phyloP scores from a whole-genome alignment of 1,140 invertebrate species.

The Drosophila lacteicornis region DNA sequence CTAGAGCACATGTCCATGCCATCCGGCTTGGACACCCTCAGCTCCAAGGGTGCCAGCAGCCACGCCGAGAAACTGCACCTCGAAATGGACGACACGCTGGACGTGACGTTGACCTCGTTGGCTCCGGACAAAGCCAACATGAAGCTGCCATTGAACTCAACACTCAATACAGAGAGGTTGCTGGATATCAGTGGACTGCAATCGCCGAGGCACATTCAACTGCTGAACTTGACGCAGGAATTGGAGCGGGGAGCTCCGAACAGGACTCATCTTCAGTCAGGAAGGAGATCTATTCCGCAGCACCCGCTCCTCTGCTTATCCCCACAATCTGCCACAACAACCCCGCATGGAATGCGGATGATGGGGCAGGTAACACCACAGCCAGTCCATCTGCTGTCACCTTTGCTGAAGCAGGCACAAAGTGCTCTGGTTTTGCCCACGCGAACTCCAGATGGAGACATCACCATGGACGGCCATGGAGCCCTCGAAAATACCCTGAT shows the following conservation, averaged over 20 bases:
- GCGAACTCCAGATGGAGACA: conserved; percentile 65
- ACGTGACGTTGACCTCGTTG: conserved; percentile 69
- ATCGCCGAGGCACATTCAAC: conserved; percentile 66
- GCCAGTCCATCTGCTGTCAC: conserved; percentile 67
- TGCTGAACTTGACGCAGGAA: conserved; percentile 69
- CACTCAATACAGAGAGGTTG: conserved; percentile 72
- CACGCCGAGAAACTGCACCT: conserved; percentile 1
- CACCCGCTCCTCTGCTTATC: conserved; percentile 67
- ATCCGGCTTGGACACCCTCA: conserved; percentile 52
- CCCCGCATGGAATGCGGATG: conserved; percentile 44
- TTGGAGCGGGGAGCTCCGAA: conserved; percentile 46
- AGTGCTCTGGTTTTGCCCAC: conserved; percentile 79
- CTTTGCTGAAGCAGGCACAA: conserved; percentile 68
- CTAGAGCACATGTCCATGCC: conserved; percentile 77
- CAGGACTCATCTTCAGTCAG: conserved; percentile 7
- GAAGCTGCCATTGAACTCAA: conserved; percentile 80
- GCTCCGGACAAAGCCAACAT: conserved; percentile 70
- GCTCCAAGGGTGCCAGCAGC: neutral
- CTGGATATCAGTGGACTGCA: conserved; percentile 58
- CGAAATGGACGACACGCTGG: conserved; percentile 52
- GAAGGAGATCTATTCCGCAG: conserved; percentile 56
- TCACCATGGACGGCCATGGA: conserved; percentile 24
- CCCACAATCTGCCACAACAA: conserved; percentile 57
- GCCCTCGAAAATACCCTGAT: conserved; percentile 35
- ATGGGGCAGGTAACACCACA: conserved; percentile 59